phyloP scores from a whole-genome alignment of 2,888 invertebrate genomes.

The Cataglyphis altisquamis region DNA sequence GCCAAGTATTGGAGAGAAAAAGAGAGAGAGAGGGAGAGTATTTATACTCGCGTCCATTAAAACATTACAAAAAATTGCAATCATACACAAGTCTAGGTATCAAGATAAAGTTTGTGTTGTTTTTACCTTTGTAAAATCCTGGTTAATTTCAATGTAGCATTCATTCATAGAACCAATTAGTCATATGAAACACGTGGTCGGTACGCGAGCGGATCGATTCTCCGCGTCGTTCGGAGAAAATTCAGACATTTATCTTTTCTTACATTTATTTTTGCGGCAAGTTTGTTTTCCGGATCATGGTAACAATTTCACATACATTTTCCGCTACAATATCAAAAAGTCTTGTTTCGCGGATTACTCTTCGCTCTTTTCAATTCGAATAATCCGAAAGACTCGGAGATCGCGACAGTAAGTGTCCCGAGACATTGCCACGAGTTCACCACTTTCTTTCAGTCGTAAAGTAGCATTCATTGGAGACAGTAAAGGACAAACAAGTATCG shows the following conservation, averaged over 20 bases:
- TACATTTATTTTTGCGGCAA: not conserved
- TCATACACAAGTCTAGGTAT: slow-evolving; percentile 76
- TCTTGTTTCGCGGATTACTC: not conserved
- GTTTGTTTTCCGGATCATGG: slow-evolving; percentile 10
- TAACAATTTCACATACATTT: slow-evolving; percentile 35
- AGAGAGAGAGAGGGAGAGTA: slow-evolving; percentile 3
- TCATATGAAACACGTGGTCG: slow-evolving; percentile 82
- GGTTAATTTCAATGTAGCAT: slow-evolving; percentile 86
- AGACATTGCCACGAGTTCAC: slow-evolving; percentile 73
- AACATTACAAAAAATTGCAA: slow-evolving; percentile 66
- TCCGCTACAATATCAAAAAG: not conserved
- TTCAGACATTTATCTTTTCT: not conserved
- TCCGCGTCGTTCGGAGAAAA: slow-evolving; percentile 69
- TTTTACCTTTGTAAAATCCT: slow-evolving; percentile 86
- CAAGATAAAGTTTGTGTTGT: slow-evolving; percentile 84
- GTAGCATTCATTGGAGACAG: slow-evolving; percentile 70
- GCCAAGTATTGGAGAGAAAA: not conserved
- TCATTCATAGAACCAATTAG: slow-evolving; percentile 86
- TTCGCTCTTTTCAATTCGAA: not conserved
- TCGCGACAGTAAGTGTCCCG: slow-evolving; percentile 72
- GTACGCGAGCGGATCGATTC: slow-evolving; percentile 68
- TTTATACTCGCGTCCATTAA: slow-evolving; percentile 44
- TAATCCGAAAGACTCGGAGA: slow-evolving; percentile 68
- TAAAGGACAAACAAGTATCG: slow-evolving; percentile 77
- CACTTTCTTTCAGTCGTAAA: slow-evolving; percentile 70